These are phyloP conservation scores for Drosophila pallidifrons DNA, from an alignment of 1,140 invertebrate genomes.

Conservation along the genomic window DNA sequence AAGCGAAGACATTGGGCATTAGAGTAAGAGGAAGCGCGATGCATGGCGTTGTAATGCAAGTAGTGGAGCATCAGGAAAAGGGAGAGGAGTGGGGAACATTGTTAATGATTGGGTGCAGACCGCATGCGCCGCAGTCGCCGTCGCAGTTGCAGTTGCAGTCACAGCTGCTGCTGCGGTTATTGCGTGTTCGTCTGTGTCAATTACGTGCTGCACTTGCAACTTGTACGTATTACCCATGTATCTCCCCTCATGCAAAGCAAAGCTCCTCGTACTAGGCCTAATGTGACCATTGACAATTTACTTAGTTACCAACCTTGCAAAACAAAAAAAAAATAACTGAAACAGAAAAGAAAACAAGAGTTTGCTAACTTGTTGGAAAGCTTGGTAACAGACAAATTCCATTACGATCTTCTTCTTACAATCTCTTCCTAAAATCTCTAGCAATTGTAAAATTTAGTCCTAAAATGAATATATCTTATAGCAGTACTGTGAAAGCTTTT, in stretches of 20 bases:
- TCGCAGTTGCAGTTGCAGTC: neutral
- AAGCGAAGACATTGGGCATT: neutral
- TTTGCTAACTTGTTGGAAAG: neutral
- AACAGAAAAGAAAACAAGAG: neutral
- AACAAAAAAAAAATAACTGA: neutral
- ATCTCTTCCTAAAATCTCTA: too few relatives aligned
- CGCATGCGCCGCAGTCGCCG: slow-evolving; percentile 28
- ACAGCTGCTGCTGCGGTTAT: slow-evolving; percentile 1
- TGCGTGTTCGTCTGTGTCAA: slow-evolving; percentile 40
- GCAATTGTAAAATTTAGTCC: too few relatives aligned
- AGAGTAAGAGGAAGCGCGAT: neutral
- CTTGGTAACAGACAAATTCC: too few relatives aligned
- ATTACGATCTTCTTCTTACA: too few relatives aligned
- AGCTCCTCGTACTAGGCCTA: slow-evolving; percentile 22
- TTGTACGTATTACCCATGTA: slow-evolving; percentile 2
- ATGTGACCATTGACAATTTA: slow-evolving; percentile 37
- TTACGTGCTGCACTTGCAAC: slow-evolving; percentile 52
- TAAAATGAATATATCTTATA: too few relatives aligned
- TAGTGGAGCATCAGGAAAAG: neutral
- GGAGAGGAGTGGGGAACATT: neutral
- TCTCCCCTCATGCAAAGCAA: neutral
- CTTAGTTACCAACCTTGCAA: slow-evolving; percentile 2
- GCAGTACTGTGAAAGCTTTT: too few relatives aligned
- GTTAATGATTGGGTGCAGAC: slow-evolving; percentile 37
- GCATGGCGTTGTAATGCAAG: neutral